phyloP scores from a whole-genome alignment of 2,888 invertebrate genomes.

The Alloscopus bannaensis region DNA sequence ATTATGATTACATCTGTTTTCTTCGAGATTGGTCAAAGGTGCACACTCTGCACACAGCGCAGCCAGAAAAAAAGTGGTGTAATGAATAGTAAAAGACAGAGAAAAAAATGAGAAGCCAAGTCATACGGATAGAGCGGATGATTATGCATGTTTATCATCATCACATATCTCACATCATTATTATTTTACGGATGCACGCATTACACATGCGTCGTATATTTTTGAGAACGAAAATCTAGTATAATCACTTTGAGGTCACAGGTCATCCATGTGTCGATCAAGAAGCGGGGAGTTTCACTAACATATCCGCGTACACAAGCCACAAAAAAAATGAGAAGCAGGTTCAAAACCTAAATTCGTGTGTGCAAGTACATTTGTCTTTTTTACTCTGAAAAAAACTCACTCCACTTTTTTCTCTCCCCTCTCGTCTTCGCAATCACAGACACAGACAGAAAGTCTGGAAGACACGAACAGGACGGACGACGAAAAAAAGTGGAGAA shows the following conservation, averaged over 20 bases:
- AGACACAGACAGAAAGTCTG: conserved; percentile 44
- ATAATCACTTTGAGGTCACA: conserved; percentile 14
- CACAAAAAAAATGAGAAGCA: not conserved
- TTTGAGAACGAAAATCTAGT: not conserved
- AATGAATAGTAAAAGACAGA: no score
- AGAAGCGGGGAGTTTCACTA: not conserved
- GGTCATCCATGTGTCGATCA: conserved; percentile 48
- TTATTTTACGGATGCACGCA: conserved; percentile 44
- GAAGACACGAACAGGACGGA: conserved; percentile 39
- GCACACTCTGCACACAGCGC: no score
- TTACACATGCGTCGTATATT: not conserved
- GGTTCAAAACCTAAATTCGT: not conserved
- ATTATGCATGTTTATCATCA: conserved; percentile 2
- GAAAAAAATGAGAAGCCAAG: no score
- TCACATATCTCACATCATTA: conserved; percentile 25
- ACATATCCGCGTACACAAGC: not conserved
- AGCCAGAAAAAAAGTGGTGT: no score
- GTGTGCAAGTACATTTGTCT: no score
- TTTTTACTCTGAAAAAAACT: not conserved
- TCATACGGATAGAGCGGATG: not conserved
- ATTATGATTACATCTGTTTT: conserved; percentile 2
- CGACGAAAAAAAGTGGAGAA: not conserved
- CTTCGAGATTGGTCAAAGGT: conserved; percentile 3
- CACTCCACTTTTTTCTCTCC: not conserved
- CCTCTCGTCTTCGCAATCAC: not conserved